Percentiles rank a stretch among this genome's conserved stretches.
Evolutionary conservation across 2,888 invertebrate genomes (phyloP).

Genomic region (Leptinotarsa haldemani): DNA sequence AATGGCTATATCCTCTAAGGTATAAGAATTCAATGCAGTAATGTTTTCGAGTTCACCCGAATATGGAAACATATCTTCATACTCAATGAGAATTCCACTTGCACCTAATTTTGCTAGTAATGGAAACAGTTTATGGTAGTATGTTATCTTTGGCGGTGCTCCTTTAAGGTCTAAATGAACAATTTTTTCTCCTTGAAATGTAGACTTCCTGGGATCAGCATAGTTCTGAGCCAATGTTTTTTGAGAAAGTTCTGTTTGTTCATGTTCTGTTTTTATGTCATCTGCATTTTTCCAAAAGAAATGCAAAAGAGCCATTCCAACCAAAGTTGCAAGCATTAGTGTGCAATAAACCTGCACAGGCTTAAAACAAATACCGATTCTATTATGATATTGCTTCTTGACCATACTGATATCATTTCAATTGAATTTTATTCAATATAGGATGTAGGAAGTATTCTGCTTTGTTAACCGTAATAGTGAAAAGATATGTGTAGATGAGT

Average conservation of each 20-base stretch:
- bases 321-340: neutral
- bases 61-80: conserved; percentile 91
- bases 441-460: no score
- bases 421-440: neutral
- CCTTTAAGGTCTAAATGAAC: conserved; percentile 90
- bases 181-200: conserved; percentile 67
- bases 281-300: conserved; percentile 1
- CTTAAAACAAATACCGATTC: neutral
- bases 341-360: neutral
- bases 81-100: conserved; percentile 83
- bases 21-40: conserved; percentile 75
- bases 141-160: conserved; percentile 78
- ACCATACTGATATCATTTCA: neutral
- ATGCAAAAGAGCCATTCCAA: neutral
- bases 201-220: neutral
- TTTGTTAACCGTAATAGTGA: no score
- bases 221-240: neutral
- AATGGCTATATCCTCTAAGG: conserved; percentile 66
- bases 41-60: conserved; percentile 71
- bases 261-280: neutral
- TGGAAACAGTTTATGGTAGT: conserved; percentile 73
- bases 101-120: conserved; percentile 75
- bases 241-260: neutral
- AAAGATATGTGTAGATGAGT: no score
- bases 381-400: neutral